phyloP scores from a whole-genome alignment of 2,113 vertebrate genomes.

The Caracal caracal region DNA sequence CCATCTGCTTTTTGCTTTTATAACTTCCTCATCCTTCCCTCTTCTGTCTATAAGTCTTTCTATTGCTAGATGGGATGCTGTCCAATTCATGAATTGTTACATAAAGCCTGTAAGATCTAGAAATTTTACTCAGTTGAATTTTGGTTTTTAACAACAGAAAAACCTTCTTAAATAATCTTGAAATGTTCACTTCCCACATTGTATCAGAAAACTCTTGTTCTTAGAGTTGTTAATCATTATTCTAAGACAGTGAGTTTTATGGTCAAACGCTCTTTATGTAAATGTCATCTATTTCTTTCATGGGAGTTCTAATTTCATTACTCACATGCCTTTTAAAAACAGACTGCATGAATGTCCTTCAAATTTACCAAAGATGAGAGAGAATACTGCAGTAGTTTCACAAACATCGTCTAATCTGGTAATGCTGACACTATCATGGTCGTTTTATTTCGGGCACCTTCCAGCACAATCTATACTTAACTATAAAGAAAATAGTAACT shows the following conservation, averaged over 20 bases:
- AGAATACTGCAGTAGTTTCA: neutral
- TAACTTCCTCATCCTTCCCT: neutral
- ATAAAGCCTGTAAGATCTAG: neutral
- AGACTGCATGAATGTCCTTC: neutral
- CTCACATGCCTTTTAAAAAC: slow-evolving; percentile 10
- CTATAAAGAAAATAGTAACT: neutral
- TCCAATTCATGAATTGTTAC: neutral
- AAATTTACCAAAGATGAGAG: neutral
- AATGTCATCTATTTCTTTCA: slow-evolving; percentile 21
- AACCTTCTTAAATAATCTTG: neutral
- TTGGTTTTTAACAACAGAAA: neutral
- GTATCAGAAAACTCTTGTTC: neutral
- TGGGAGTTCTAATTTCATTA: neutral
- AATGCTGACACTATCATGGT: neutral
- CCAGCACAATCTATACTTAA: slow-evolving; percentile 42
- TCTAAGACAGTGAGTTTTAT: neutral
- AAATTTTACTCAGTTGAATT: neutral
- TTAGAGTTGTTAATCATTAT: slow-evolving; percentile 31
- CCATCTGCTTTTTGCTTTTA: neutral
- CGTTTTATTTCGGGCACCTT: slow-evolving; percentile 57
- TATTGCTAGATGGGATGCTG: neutral
- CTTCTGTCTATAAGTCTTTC: neutral
- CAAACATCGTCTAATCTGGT: slow-evolving; percentile 9
- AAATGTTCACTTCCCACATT: neutral
- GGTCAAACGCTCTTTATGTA: neutral